Percentiles rank a stretch among this genome's conserved stretches.
These are phyloP conservation scores for Petroica traversi DNA, from an alignment of 2,113 vertebrate species.

Conservation along the genomic window DNA sequence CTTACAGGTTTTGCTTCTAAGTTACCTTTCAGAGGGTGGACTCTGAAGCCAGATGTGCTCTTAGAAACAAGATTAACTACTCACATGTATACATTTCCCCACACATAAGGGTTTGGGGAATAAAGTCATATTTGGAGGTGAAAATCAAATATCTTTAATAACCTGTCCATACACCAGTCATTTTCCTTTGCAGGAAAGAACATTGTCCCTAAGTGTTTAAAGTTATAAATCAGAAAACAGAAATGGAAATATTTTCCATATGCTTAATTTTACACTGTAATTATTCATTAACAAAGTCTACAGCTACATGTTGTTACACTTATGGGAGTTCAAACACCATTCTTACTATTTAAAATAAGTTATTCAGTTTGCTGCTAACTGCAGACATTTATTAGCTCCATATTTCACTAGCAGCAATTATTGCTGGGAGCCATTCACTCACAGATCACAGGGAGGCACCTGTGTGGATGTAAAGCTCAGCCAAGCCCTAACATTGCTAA, in stretches of 20 bases:
- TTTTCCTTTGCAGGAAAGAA: not conserved
- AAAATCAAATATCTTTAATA: conserved; percentile 2
- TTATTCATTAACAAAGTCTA: conserved; percentile 22
- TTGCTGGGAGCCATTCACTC: not conserved
- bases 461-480: not conserved
- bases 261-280: not conserved
- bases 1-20: not conserved
- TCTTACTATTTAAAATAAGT: not conserved
- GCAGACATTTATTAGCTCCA: conserved; percentile 4
- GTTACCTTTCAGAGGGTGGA: not conserved
- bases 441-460: not conserved
- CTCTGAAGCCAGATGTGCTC: not conserved
- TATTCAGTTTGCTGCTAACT: not conserved
- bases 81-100: not conserved
- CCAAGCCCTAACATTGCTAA: not conserved
- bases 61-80: not conserved
- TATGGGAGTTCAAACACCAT: not conserved
- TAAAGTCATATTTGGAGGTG: not conserved
- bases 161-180: not conserved
- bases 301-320: not conserved
- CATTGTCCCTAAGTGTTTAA: not conserved
- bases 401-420: not conserved
- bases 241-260: conserved; percentile 15
- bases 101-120: not conserved
- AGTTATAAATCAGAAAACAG: not conserved